Evolutionary conservation across 2,888 invertebrate genomes (phyloP).

Genomic region (Caenorhabditis angaria): DNA sequence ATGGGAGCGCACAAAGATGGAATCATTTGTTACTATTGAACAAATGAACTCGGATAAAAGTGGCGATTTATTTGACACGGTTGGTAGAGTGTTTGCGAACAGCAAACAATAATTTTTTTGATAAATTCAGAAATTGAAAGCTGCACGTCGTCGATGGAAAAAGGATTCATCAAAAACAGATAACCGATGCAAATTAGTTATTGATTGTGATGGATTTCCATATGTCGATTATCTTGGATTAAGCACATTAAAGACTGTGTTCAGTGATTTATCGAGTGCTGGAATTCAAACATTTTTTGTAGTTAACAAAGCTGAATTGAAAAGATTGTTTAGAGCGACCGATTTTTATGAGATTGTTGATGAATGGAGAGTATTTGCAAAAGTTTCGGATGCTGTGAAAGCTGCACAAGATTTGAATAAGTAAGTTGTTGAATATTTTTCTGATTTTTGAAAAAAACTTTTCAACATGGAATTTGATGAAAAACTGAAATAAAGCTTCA

Average conservation of each 20-base stretch:
- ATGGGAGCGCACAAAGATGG: slow-evolving; percentile 55
- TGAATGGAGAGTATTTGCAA: slow-evolving; percentile 49
- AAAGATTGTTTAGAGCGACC: slow-evolving; percentile 62
- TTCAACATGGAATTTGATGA: no score
- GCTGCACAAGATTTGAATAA: slow-evolving; percentile 28
- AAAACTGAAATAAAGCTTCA: no score
- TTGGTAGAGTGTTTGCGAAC: slow-evolving; percentile 14
- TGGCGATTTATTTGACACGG: slow-evolving; percentile 47
- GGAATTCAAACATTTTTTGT: slow-evolving; percentile 64
- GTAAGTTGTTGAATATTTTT: slow-evolving; percentile 13
- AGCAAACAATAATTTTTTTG: neutral
- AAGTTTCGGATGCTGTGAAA: slow-evolving; percentile 45
- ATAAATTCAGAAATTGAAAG: slow-evolving; percentile 37
- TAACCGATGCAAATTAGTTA: slow-evolving; percentile 56
- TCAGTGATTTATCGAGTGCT: slow-evolving; percentile 54
- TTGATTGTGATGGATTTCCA: slow-evolving; percentile 69
- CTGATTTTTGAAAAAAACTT: no score
- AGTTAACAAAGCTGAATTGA: slow-evolving; percentile 63
- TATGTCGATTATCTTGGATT: slow-evolving; percentile 68
- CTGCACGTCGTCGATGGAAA: slow-evolving; percentile 43
- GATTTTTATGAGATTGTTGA: slow-evolving; percentile 66
- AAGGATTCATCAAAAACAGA: slow-evolving; percentile 30
- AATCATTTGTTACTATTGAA: slow-evolving; percentile 54
- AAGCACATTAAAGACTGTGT: slow-evolving; percentile 60
- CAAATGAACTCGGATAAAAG: slow-evolving; percentile 48